Evolutionary conservation across 2,113 vertebrate genomes (phyloP), one percentile per base, ranked within the genome.

Genomic region (Acanthochromis polyacanthus): DNA sequence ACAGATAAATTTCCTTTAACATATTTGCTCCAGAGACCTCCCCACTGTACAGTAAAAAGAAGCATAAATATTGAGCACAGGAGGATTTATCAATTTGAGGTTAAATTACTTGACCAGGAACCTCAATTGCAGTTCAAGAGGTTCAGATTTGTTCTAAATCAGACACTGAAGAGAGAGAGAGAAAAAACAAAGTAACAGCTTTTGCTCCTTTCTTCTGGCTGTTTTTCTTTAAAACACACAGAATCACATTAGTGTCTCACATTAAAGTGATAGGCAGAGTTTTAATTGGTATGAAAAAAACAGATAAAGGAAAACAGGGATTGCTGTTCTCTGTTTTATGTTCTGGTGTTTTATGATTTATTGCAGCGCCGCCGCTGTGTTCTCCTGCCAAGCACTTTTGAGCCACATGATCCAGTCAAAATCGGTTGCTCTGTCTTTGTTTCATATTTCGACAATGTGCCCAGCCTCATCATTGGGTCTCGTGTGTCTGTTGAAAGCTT

Each of bases 331-430:
- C 20, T 59, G 5, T 45, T 82, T 75, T 57, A 19, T 61, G 3
- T 40, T 66, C 10, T 22, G 16, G n/a, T 20, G 1, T 67, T 14
- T 73, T 40, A 28, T 77, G 14, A 71, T 83, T 81, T 68, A 60
- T 61, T 43, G 45, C 32, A 60, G 73, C 5, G 16, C 15, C 53
- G 57, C 23, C 48, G 52, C 58, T 78, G 12, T 64, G 61, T 36
- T 80, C 20, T 14, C 38, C 53, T 73, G 71, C 71, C 80, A 73
- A 71, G 76, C 59, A 45, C 16, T 46, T 71, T 30, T 38, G 52
- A 68, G 50, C 52, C 36, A 28, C 56, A 23, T 52, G 48, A 64
- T 70, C 32, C 43, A 66, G 55, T 55, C 16, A 30, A 25, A 72
- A 43, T 69, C 51, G 43, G 50, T n/a, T 38, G 25, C 40, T 64